Conservation (phyloP, 2,888 invertebrate genomes). For the Heteropelma amictum region DNA sequence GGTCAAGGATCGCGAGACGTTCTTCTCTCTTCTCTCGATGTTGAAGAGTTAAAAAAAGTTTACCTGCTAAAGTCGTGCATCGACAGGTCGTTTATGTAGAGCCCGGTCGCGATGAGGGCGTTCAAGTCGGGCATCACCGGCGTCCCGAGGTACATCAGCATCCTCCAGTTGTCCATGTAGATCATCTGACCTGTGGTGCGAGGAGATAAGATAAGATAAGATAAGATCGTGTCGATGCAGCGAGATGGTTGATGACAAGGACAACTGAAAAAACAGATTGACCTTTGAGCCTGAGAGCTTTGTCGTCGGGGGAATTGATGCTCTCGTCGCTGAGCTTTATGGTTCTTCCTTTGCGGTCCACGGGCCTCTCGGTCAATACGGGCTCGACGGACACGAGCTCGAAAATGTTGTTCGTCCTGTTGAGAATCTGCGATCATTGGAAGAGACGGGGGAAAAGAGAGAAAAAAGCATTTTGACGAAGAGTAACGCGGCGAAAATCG, state of each 20-base stretch:
- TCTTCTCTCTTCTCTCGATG: not conserved
- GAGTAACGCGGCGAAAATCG: too few species aligned
- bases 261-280: too few species aligned
- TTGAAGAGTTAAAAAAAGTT: too few species aligned
- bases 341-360: constrained; percentile 80
- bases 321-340: constrained; percentile 81
- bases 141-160: constrained; percentile 97
- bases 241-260: too few species aligned
- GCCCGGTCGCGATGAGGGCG: constrained; percentile 93
- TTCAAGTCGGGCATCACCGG: constrained; percentile 97
- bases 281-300: constrained; percentile 73
- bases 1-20: too few species aligned
- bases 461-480: not conserved
- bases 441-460: not conserved
- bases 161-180: constrained; percentile 98
- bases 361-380: constrained; percentile 84
- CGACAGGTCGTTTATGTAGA: constrained; percentile 98
- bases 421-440: constrained; percentile 85
- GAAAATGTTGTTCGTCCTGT: constrained; percentile 97
- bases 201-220: not conserved
- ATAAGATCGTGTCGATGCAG: too few species aligned
- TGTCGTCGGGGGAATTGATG: constrained; percentile 83
- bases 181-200: constrained; percentile 96
- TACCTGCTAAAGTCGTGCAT: constrained; percentile 99
- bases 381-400: constrained; percentile 94